These are phyloP conservation scores for Rousettus leschenaultii DNA, from an alignment of 2,113 vertebrate species.

Conservation along the genomic window DNA sequence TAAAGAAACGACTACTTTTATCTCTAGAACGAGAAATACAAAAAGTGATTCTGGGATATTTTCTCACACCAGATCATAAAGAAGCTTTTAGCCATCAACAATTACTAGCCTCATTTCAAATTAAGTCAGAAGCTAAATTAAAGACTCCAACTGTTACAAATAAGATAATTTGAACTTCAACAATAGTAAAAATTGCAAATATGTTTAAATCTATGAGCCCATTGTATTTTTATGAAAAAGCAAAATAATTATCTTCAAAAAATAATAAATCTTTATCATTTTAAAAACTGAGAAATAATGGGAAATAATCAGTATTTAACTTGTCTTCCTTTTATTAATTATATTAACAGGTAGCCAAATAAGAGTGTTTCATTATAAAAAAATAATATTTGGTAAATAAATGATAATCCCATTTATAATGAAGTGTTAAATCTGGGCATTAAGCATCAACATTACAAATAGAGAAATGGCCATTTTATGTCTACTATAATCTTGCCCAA, in stretches of 20 bases:
- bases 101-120: not conserved
- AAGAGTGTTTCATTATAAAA: not conserved
- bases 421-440: not conserved
- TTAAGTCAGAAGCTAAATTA: not conserved
- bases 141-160: not conserved
- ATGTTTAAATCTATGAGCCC: not conserved
- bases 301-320: not conserved
- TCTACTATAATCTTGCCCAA: not conserved
- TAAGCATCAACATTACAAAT: not conserved
- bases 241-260: not conserved
- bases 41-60: not conserved
- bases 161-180: not conserved
- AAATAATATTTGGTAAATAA: not conserved
- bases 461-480: not conserved
- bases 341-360: not conserved
- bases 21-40: not conserved
- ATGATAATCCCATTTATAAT: not conserved
- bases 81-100: not conserved
- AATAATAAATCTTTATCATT: not conserved
- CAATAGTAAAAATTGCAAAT: not conserved
- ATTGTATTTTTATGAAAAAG: not conserved
- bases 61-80: not conserved
- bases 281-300: not conserved
- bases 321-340: not conserved
- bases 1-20: not conserved